Evolutionary conservation across 2,888 invertebrate genomes (phyloP).

Genomic region (Antheraea assamensis): DNA sequence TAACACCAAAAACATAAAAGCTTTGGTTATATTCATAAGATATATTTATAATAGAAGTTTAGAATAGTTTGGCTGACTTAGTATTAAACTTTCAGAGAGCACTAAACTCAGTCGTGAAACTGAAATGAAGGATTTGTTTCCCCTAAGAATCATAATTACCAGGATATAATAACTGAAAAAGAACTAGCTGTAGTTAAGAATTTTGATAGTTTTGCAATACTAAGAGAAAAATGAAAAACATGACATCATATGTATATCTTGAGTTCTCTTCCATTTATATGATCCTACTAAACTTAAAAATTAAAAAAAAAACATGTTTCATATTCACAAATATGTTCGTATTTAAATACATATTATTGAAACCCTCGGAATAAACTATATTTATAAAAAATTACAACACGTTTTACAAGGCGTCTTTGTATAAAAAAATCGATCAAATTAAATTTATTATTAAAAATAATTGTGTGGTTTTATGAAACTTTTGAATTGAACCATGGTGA

Average conservation of each 20-base stretch:
- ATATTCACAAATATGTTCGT: background rate
- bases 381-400: background rate
- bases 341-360: background rate
- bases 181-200: background rate
- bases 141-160: background rate
- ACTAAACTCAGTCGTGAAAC: background rate
- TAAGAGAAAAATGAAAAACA: no score
- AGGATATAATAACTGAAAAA: background rate
- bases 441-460: no score
- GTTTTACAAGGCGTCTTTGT: background rate
- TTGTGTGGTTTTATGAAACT: no score
- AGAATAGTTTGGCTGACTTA: background rate
- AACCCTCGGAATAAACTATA: background rate
- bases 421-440: background rate
- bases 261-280: background rate
- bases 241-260: no score
- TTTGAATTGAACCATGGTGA: no score
- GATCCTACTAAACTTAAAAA: background rate
- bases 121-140: background rate
- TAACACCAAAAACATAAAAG: no score
- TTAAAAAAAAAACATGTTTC: background rate
- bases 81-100: background rate
- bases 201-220: no score
- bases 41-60: background rate
- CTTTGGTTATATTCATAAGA: background rate